Conservation (phyloP, 2,888 invertebrate species). For the Macropis europaea region DNA sequence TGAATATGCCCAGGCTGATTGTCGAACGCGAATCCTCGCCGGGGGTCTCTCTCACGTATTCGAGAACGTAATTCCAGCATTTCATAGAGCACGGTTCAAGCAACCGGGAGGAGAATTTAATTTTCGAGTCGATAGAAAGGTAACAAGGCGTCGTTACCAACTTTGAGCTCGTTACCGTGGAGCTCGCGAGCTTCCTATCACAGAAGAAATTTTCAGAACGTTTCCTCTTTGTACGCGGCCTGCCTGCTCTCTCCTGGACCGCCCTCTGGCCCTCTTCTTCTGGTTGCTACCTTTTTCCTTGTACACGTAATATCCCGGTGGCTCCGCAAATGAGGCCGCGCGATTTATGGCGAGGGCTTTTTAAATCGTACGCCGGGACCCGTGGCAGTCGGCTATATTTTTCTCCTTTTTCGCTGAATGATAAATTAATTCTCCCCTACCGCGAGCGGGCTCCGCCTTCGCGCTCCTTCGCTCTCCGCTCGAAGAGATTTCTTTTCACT, state of each 20-base stretch:
- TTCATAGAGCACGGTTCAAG: constrained; percentile 1
- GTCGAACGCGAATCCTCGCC: constrained; percentile 1
- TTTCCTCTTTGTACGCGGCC: constrained; percentile 20
- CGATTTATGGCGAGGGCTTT: constrained; percentile 43
- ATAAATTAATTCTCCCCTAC: constrained; percentile 47
- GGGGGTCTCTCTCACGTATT: background rate
- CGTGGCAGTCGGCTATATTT: constrained; percentile 4
- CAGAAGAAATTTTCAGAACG: constrained; percentile 42
- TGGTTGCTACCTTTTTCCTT: constrained; percentile 22
- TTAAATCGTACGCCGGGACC: constrained; percentile 32
- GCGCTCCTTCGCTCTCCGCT: background rate
- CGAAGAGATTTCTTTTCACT: constrained; percentile 41
- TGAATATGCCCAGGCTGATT: background rate
- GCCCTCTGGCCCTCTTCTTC: background rate
- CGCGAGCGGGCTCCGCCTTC: background rate
- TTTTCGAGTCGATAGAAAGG: constrained; percentile 46
- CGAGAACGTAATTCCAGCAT: background rate
- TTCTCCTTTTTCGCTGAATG: constrained; percentile 16
- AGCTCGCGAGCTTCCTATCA: constrained; percentile 9
- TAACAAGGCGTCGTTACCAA: constrained; percentile 42
- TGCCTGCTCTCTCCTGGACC: background rate
- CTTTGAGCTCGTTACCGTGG: constrained; percentile 40
- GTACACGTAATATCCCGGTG: constrained; percentile 38
- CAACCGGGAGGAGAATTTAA: constrained; percentile 29
- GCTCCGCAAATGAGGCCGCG: constrained; percentile 40